A percentile compares a stretch with the other conserved stretches of the same genome.
These are phyloP conservation scores for Saccostrea echinata DNA, from an alignment of 1,140 invertebrate species.

Conservation along the genomic window DNA sequence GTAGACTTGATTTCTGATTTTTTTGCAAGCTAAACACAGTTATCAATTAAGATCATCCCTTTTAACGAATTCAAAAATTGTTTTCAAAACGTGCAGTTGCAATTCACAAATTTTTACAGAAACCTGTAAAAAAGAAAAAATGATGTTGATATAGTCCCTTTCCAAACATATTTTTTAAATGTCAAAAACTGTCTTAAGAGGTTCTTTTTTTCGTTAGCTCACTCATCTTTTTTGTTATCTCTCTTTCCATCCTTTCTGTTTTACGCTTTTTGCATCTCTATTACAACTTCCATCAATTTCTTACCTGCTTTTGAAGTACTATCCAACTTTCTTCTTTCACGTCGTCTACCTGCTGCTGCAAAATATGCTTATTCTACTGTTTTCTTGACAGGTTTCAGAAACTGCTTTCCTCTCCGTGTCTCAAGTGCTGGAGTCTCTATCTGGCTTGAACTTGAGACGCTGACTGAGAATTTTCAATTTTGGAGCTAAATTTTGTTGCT, in stretches of 20 bases:
- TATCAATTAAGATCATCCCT: too few relatives aligned
- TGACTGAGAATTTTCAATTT: neutral
- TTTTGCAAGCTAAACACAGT: too few relatives aligned
- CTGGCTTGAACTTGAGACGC: neutral
- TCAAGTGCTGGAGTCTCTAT: neutral
- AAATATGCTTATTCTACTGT: too few relatives aligned
- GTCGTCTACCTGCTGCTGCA: neutral
- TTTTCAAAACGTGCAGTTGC: neutral
- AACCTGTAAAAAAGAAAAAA: slow-evolving; percentile 13
- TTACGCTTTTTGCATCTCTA: slow-evolving; percentile 1
- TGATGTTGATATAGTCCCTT: neutral
- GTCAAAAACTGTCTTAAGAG: neutral
- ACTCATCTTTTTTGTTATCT: neutral
- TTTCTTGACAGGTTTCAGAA: neutral
- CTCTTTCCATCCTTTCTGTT: neutral
- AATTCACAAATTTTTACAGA: neutral
- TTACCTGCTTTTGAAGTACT: neutral
- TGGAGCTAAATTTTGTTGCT: neutral
- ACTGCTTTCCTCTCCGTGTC: neutral
- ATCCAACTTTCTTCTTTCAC: neutral
- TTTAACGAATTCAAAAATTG: too few relatives aligned
- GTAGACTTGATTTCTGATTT: too few relatives aligned
- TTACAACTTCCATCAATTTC: neutral
- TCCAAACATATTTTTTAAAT: neutral
- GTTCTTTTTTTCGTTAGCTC: neutral